phyloP scores from a whole-genome alignment of 2,888 invertebrate species.

The Panzeria rudis region DNA sequence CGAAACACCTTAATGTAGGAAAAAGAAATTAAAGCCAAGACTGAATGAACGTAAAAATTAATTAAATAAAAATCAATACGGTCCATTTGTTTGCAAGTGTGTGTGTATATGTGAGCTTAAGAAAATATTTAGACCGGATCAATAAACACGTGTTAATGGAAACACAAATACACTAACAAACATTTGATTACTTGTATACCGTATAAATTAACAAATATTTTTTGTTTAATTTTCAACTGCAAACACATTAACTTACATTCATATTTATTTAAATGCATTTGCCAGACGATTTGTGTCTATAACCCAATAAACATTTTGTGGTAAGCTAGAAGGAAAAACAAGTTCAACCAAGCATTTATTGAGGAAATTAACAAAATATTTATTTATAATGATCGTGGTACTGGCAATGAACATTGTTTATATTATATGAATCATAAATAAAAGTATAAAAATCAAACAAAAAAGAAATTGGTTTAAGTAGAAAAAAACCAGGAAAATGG shows the following conservation, averaged over 20 bases:
- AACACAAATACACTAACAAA: background rate
- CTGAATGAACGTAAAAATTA: constrained; percentile 24
- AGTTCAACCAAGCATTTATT: too few relatives aligned
- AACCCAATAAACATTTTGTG: constrained; percentile 7
- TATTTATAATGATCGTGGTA: too few relatives aligned
- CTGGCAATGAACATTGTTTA: too few relatives aligned
- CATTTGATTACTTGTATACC: background rate
- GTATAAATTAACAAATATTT: background rate
- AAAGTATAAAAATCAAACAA: too few relatives aligned
- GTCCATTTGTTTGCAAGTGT: constrained; percentile 9
- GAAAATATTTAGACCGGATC: constrained; percentile 65
- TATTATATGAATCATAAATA: too few relatives aligned
- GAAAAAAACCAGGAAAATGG: too few relatives aligned
- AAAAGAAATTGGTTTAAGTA: too few relatives aligned
- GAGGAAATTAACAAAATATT: too few relatives aligned
- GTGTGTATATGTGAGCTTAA: background rate
- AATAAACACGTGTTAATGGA: constrained; percentile 65
- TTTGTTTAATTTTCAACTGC: background rate
- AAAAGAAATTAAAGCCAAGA: constrained; percentile 67
- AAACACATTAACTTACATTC: constrained; percentile 22
- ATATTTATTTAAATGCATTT: background rate
- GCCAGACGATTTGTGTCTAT: background rate
- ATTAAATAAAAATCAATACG: background rate
- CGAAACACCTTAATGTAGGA: constrained; percentile 64
- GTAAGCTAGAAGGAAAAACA: too few relatives aligned